A percentile compares a stretch with the other conserved stretches of the same genome.
These are phyloP conservation scores for Fregata magnificens DNA, from an alignment of 2,113 vertebrate species.

Conservation along the genomic window DNA sequence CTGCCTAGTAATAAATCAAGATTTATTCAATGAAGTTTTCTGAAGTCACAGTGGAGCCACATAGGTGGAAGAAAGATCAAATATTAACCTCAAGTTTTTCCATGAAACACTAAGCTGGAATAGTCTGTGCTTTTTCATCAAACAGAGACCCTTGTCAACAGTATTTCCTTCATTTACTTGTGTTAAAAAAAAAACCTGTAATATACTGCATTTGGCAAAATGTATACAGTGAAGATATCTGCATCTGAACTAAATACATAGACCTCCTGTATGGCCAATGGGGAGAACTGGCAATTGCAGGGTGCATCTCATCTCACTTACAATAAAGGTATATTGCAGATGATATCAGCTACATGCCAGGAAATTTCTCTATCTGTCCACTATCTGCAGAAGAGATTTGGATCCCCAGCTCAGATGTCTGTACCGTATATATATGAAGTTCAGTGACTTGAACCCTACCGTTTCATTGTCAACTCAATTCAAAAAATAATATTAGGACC, in stretches of 20 bases:
- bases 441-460: background rate
- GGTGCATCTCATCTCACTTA: background rate
- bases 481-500: background rate
- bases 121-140: background rate
- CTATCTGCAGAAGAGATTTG: background rate
- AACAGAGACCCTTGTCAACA: background rate
- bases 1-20: background rate
- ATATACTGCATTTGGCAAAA: background rate
- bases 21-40: background rate
- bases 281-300: background rate
- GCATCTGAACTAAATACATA: background rate
- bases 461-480: background rate
- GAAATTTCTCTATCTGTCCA: background rate
- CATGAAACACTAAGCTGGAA: background rate
- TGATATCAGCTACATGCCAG: background rate
- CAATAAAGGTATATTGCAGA: background rate
- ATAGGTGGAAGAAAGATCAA: background rate
- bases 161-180: background rate
- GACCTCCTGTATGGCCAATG: background rate
- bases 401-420: background rate
- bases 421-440: rapidly evolving
- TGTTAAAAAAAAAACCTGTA: background rate
- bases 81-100: background rate
- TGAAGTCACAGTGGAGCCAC: background rate
- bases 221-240: background rate